Conservation (phyloP, 2,888 invertebrate genomes). For the Brachyopa scutellaris region DNA sequence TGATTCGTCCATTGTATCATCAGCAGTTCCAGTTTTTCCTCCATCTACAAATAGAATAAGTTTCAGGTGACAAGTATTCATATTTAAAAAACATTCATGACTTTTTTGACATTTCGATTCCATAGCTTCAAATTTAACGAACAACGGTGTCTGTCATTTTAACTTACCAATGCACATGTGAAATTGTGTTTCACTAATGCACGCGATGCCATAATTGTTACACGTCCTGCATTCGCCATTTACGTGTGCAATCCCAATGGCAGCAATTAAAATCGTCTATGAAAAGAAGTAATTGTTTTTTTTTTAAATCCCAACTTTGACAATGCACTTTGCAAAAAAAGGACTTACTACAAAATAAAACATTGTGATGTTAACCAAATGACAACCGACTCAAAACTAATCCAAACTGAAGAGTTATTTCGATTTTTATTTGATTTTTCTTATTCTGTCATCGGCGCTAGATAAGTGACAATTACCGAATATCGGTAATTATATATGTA, state of each 20-base stretch:
- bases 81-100: no score
- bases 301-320: neutral
- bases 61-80: no score
- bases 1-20: conserved; percentile 40
- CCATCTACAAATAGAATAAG: neutral
- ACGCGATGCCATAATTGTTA: conserved; percentile 72
- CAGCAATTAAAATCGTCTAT: conserved; percentile 23
- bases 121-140: no score
- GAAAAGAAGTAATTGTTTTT: neutral
- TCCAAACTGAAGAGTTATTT: neutral
- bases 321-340: neutral
- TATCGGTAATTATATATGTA: neutral
- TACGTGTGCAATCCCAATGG: conserved; percentile 22
- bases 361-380: conserved; percentile 24
- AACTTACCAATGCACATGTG: conserved; percentile 75
- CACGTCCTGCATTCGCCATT: conserved; percentile 76
- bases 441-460: no score
- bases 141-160: no score
- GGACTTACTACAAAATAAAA: conserved; percentile 25
- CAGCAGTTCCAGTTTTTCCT: neutral
- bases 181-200: conserved; percentile 72
- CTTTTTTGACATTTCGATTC: no score
- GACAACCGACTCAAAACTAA: conserved; percentile 26
- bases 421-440: conserved; percentile 31
- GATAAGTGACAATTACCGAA: conserved; percentile 23